Conservation (phyloP, 2,888 invertebrate genomes). For the Nephrotoma appendiculata region DNA sequence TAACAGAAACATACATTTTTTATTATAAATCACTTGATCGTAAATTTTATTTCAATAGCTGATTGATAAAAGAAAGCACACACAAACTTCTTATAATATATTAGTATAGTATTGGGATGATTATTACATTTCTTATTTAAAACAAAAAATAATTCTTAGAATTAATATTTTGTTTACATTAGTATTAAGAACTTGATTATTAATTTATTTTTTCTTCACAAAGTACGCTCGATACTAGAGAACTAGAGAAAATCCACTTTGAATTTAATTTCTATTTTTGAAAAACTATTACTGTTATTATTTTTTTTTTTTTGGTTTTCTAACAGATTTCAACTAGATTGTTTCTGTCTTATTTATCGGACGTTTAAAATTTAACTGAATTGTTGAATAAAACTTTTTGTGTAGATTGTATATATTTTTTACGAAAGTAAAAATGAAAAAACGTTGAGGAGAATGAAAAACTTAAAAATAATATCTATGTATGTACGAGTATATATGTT, state of each 20-base stretch:
- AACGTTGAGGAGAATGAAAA: background rate
- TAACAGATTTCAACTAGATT: background rate
- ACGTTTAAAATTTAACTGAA: background rate
- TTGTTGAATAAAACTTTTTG: background rate
- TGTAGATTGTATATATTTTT: background rate
- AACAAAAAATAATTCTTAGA: background rate
- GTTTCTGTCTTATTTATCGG: background rate
- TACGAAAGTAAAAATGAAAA: background rate
- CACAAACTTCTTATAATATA: background rate
- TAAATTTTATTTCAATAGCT: background rate
- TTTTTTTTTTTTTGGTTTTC: background rate
- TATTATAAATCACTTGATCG: background rate
- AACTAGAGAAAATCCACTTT: background rate
- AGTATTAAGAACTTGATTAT: background rate
- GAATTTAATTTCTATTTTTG: background rate
- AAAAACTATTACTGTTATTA: background rate
- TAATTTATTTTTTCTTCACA: background rate
- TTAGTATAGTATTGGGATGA: background rate
- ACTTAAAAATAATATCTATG: background rate
- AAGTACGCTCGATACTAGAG: background rate
- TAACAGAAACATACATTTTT: background rate
- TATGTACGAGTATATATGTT: background rate
- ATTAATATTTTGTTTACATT: background rate
- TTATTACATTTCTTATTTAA: background rate
- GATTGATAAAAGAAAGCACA: background rate